Base-by-base conservation (phyloP, 2,888 invertebrate species). In the Adineta ricciae region DNA sequence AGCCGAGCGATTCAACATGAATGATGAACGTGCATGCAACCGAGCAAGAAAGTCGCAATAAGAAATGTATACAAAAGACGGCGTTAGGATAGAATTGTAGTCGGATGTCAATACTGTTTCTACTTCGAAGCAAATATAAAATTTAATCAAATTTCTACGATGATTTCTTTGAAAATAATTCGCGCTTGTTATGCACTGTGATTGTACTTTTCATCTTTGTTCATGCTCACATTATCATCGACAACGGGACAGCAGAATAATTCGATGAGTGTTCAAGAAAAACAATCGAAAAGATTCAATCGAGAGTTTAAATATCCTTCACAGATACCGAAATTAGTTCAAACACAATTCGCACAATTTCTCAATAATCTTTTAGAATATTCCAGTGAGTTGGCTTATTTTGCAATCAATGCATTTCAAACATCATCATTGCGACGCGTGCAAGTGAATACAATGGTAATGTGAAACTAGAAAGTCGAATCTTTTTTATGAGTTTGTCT, bases 331-430 rank as follows among this genome's bases (percentile, higher is more conserved):
- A 78, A 78, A 41, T 24, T 41, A 24, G 2, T 38, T 24, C 78
- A 41, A 41, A 78, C 32, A 41, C 78, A 73, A 73, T 41, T 73
- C 21, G 73, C 73, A 11, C 73, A 41, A 41, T 78, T 78, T 41
- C 7, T 78, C 14, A 78, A 78, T 78, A 41, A 78, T 78, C 41
- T 78, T n/a, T 41, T 78, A n/a, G 78, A 78, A 41, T 78, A 78
- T 78, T 38, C 78, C n/a, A 78, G 24, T 78, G 78, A 78, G 41
- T 41, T 78, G 24, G 41, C 38, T 41, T 78, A 78, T 78, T 78
- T 73, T 78, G 38, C 21, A 14, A 41, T 78, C 2, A 78, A 78
- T n/a, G 38, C 78, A 78, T 78, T 78, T 78, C 78, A 78, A 38
- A 78, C 78, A 41, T 21, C 21, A 41, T 78, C 78, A 41, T 41